A percentile compares a stretch with the other conserved stretches of the same genome.
phyloP scores from a whole-genome alignment of 2,797 vertebrate species.

The Sardinella longiceps region DNA sequence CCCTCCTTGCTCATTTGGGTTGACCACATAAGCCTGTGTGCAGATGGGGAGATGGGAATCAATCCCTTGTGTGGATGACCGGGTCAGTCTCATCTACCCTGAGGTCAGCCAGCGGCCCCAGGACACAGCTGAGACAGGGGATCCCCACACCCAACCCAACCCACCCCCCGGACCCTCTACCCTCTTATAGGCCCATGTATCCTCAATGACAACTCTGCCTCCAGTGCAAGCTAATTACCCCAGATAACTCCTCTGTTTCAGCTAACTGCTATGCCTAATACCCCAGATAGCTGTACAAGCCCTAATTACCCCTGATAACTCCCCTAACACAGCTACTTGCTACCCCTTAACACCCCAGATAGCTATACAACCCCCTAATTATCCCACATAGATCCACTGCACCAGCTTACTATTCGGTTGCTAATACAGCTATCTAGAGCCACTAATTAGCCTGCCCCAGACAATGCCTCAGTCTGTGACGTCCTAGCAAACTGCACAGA shows the following conservation, averaged over 20 bases:
- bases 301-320: background rate
- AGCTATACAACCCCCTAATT: too few species aligned
- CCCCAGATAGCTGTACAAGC: background rate
- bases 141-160: background rate
- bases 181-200: background rate
- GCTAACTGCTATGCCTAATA: background rate
- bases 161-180: background rate
- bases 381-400: too few species aligned
- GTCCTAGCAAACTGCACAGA: background rate
- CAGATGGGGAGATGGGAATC: slow-evolving; percentile 39
- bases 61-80: slow-evolving; percentile 26
- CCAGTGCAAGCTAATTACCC: background rate
- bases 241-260: background rate
- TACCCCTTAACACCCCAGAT: background rate
- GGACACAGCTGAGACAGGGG: slow-evolving; percentile 20
- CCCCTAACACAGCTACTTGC: background rate
- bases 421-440: too few species aligned
- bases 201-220: background rate
- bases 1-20: background rate
- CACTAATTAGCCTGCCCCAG: background rate
- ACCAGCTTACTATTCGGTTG: too few species aligned
- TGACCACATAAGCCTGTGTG: slow-evolving; percentile 33
- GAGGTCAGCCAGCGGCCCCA: slow-evolving; percentile 31
- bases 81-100: slow-evolving; percentile 37
- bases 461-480: background rate